Evolutionary conservation across 2,888 invertebrate species (phyloP), one percentile per base, ranked within the genome.

Genomic region (Rhorus exstirpatorius): DNA sequence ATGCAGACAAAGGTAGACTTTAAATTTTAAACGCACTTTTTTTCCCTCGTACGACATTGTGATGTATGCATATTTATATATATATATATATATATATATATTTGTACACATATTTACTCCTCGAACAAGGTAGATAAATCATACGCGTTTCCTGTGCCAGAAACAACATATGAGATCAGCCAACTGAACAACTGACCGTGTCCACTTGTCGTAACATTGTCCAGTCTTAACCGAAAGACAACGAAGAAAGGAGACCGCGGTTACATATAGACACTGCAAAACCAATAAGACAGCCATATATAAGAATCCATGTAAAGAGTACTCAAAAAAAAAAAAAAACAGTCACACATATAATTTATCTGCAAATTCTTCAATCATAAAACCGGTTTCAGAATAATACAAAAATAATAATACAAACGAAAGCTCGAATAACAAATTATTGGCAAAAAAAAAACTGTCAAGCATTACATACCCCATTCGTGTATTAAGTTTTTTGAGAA

Each of bases 181-280:
- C 53, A 61, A 53, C 81, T 44, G 65, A 72, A 81, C 70, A 72
- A 81, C 77, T 72, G 81, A 74, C 68, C 78, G 68, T 74, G 26
- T 75, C 53, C 41, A 75, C 78, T 74, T 74, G 78, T 82, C 81
- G 81, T 82, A n/a, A 82, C 81, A 82, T 82, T 78, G 74, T 82
- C 78, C 63, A 49, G 70, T 68, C 81, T 77, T 71, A n/a, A 68
- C 70, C 76, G 71, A 72, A 72, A 68, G 51, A 26, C 72, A 77
- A 77, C 68, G 77, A 65, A 78, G 77, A 78, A 74, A 81, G 46
- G 72, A 68, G 46, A 72, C 76, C 72, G 58, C 60, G 41, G 10
- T 49, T 26, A 12, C 31, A 44, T 63, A 65, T 24, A 17, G 12
- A 76, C 60, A 51, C 38, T n/a, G n/a, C n/a, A n/a, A n/a, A n/a